Percentiles rank a stretch among this genome's conserved stretches.
These are phyloP conservation scores for Sinelater perroti DNA, from an alignment of 2,888 invertebrate genomes.

Conservation along the genomic window DNA sequence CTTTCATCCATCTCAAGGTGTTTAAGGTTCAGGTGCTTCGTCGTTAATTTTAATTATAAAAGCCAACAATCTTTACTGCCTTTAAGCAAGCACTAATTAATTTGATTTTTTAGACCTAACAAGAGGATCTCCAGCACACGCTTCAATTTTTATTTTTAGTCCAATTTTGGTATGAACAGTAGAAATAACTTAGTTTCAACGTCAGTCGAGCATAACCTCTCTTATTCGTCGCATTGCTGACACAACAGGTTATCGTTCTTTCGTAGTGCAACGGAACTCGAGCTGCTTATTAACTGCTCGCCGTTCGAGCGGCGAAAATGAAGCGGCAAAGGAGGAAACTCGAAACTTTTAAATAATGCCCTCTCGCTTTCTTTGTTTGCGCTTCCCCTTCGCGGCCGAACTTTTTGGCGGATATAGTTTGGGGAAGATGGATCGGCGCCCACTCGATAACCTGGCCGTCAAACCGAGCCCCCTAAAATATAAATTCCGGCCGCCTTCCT, in stretches of 20 bases:
- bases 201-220: not conserved
- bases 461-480: slow-evolving; percentile 48
- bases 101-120: slow-evolving; percentile 13
- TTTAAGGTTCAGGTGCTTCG: not conserved
- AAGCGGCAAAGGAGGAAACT: not conserved
- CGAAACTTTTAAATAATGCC: slow-evolving; percentile 19
- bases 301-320: not conserved
- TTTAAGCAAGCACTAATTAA: slow-evolving; percentile 19
- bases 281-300: slow-evolving; percentile 2
- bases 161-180: too few relatives aligned
- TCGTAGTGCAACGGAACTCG: not conserved
- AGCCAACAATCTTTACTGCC: slow-evolving; percentile 17
- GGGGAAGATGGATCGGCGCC: slow-evolving; percentile 38
- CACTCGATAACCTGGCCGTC: slow-evolving; percentile 46
- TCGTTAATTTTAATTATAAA: slow-evolving; percentile 17
- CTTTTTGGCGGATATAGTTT: slow-evolving; percentile 36
- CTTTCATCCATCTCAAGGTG: too few relatives aligned
- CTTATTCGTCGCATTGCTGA: not conserved
- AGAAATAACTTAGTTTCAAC: slow-evolving; percentile 1
- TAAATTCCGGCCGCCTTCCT: slow-evolving; percentile 46
- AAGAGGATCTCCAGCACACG: too few relatives aligned
- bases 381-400: slow-evolving; percentile 14
- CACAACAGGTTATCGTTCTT: slow-evolving; percentile 2
- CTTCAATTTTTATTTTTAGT: slow-evolving; percentile 13
- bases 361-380: slow-evolving; percentile 20